These are phyloP conservation scores for Dendrolimus kikuchii DNA, from an alignment of 1,140 invertebrate genomes.

Conservation along the genomic window DNA sequence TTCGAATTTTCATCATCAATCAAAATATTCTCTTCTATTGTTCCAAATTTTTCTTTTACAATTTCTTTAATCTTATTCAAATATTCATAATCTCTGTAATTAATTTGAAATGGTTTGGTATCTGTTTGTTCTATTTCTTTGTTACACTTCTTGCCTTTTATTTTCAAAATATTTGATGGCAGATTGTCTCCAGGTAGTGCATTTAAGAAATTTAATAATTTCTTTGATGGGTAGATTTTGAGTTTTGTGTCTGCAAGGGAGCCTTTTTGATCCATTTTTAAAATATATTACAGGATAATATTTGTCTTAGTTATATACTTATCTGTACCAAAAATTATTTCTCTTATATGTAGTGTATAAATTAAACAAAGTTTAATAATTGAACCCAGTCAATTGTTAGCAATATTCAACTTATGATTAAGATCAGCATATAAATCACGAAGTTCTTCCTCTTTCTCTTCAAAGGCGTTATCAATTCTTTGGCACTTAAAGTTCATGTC, in stretches of 20 bases:
- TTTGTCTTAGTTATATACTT: too few species aligned
- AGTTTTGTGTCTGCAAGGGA: slow-evolving; percentile 73
- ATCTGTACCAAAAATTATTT: too few species aligned
- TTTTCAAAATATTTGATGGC: slow-evolving; percentile 49
- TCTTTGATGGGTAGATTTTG: slow-evolving; percentile 73
- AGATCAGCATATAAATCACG: slow-evolving; percentile 82
- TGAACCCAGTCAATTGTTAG: slow-evolving; percentile 39
- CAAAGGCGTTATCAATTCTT: slow-evolving; percentile 83
- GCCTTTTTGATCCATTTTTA: slow-evolving; percentile 65
- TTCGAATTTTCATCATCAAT: slow-evolving; percentile 5
- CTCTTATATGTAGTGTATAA: too few species aligned
- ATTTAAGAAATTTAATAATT: slow-evolving; percentile 68
- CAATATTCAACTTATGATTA: slow-evolving; percentile 81
- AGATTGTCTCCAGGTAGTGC: slow-evolving; percentile 39
- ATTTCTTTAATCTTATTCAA: slow-evolving; percentile 31
- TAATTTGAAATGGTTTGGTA: slow-evolving; percentile 24
- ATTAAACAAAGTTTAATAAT: too few species aligned
- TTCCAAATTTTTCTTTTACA: slow-evolving; percentile 10
- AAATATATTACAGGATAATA: too few species aligned
- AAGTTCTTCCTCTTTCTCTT: slow-evolving; percentile 84
- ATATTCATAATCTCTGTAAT: slow-evolving; percentile 34
- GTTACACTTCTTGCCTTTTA: slow-evolving; percentile 29
- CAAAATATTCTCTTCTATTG: background rate
- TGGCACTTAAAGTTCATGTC: slow-evolving; percentile 82
- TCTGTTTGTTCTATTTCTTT: slow-evolving; percentile 9